Evolutionary conservation across 2,888 invertebrate genomes (phyloP), one percentile per base, ranked within the genome.

Genomic region (Dasypogon diadema): DNA sequence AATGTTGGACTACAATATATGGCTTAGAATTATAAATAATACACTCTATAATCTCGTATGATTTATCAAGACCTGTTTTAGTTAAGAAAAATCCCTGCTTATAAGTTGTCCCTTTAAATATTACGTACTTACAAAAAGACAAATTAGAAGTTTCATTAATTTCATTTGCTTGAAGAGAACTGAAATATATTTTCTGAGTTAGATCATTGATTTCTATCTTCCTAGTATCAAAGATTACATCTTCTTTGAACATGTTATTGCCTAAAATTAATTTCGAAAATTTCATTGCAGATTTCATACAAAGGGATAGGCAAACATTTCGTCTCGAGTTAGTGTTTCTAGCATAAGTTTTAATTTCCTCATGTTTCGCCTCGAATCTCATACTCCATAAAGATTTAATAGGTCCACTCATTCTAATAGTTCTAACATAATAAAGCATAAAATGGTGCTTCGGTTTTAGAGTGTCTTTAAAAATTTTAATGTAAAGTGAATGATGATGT

Each of bases 371-470:
- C 14, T 60, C 60, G 10, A 60, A 34, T 21, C 51, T 16, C 51
- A 51, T 51, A 2, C 8, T 8, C 51, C 37, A 60, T 16, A 60
- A 34, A 8, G 34, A 12, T 16, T 60, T 37, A 6, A 60, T n/a
- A 14, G 60, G 60, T 12, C 60, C 60, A 16, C 18, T 10, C 18
- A 22, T 60, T 60, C 37, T 34, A 34, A 60, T 60, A 34, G 37
- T 18, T 5, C 6, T 60, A 12, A 12, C 16, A 16, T 60, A 60
- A 60, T 60, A 37, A 12, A 34, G 18, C 8, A 60, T 8, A 8
- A 60, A 60, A 60, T 60, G 60, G 12, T 51, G 51, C 18, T 51
- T 51, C 0, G 51, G 51, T 16, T 51, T 51, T 8, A 51, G 51
- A 12, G 16, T 51, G 18, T 51, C 51, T 6, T 51, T 4, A 51